These are phyloP conservation scores for Pyrrhosoma nymphula DNA, from an alignment of 2,888 invertebrate species.

Conservation along the genomic window DNA sequence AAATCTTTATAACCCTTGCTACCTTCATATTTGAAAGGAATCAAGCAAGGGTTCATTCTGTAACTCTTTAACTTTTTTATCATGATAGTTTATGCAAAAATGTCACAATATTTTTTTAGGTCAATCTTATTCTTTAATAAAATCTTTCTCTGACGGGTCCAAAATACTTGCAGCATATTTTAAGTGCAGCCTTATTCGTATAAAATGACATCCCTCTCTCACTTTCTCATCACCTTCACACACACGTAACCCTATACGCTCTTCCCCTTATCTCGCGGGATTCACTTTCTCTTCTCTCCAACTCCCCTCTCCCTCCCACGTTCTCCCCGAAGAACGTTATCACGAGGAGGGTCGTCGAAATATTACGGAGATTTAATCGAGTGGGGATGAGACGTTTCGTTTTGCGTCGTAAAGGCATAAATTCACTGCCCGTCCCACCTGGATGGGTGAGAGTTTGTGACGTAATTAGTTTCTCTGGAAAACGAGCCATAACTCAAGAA, in stretches of 20 bases:
- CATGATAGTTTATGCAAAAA: no score
- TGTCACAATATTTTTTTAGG: no score
- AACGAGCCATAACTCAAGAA: neutral
- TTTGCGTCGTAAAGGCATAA: neutral
- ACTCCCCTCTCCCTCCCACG: neutral
- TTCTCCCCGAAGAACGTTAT: neutral
- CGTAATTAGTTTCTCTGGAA: neutral
- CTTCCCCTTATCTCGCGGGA: neutral
- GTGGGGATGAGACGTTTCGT: slow-evolving; percentile 15
- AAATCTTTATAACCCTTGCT: no score
- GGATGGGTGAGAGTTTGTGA: neutral
- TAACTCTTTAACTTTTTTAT: no score
- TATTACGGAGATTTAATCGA: slow-evolving; percentile 27
- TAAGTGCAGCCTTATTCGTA: no score
- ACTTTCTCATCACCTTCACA: neutral
- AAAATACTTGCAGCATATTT: no score
- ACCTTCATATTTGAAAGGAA: no score
- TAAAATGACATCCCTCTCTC: neutral
- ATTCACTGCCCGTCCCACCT: neutral
- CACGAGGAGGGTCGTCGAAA: slow-evolving; percentile 7
- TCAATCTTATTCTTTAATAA: no score
- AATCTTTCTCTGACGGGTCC: no score
- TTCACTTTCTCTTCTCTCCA: neutral
- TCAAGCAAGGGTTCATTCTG: no score
- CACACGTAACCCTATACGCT: neutral